Conservation (phyloP, 2,797 vertebrate species). For the Lacerta viridis region DNA sequence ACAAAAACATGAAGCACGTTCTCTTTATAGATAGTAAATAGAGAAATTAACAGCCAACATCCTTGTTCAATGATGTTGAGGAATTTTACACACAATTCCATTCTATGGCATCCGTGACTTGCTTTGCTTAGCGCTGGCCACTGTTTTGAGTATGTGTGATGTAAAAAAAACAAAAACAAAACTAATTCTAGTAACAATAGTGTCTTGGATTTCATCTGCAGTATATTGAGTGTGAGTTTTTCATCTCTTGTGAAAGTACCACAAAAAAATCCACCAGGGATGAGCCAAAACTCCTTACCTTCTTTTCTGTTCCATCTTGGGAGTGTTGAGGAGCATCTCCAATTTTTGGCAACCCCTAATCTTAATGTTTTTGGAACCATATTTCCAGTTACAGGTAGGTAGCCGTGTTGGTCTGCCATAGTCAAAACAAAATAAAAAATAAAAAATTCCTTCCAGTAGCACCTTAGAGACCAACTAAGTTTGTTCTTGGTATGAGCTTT, state of each 20-base stretch:
- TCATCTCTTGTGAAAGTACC: neutral
- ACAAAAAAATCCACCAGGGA: neutral
- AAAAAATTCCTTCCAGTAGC: too few species aligned
- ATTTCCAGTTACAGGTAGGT: too few species aligned
- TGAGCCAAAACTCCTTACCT: neutral
- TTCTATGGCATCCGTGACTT: neutral
- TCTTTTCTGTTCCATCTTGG: neutral
- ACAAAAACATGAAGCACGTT: neutral
- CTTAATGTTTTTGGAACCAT: neutral
- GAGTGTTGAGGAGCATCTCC: neutral
- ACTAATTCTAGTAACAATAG: neutral
- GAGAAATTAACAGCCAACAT: neutral
- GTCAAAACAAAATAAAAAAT: too few species aligned
- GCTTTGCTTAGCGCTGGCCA: neutral
- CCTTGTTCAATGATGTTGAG: neutral
- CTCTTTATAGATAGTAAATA: neutral
- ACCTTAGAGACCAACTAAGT: too few species aligned
- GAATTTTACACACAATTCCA: neutral
- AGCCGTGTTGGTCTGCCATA: too few species aligned
- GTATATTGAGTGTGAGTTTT: neutral
- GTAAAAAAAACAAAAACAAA: neutral
- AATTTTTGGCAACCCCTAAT: neutral
- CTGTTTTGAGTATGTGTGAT: neutral
- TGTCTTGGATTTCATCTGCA: neutral
- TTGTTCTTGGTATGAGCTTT: too few species aligned